Evolutionary conservation across 2,888 invertebrate species (phyloP).

Genomic region (Brachypalpus laphriformis): DNA sequence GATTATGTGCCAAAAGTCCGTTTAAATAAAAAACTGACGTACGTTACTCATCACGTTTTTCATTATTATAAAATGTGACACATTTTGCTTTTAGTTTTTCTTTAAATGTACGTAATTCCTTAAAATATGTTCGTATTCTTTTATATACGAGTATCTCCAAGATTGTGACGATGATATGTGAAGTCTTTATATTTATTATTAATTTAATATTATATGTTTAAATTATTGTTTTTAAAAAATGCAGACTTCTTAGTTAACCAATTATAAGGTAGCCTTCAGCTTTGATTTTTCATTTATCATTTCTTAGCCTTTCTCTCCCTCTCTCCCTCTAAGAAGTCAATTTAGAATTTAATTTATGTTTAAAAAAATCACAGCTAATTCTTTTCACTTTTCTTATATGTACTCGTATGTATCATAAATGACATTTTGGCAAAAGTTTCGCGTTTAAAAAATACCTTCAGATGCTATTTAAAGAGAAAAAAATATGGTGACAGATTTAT

Average conservation of each 20-base stretch:
- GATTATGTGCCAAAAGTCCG: neutral
- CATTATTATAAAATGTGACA: neutral
- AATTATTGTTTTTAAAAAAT: neutral
- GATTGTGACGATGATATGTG: too few relatives aligned
- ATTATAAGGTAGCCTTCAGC: too few relatives aligned
- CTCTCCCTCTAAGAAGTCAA: neutral
- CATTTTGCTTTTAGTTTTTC: neutral
- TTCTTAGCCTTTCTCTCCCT: too few relatives aligned
- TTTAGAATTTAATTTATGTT: constrained; percentile 11
- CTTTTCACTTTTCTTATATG: neutral
- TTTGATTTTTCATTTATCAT: too few relatives aligned
- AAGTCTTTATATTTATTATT: too few relatives aligned
- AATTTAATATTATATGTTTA: too few relatives aligned
- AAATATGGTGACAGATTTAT: constrained; percentile 12
- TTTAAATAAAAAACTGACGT: neutral
- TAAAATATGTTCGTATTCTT: too few relatives aligned
- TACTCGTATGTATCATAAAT: neutral
- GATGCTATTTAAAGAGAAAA: neutral
- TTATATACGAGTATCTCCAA: too few relatives aligned
- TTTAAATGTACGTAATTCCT: neutral
- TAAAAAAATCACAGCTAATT: constrained; percentile 1
- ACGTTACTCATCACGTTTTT: constrained; percentile 8
- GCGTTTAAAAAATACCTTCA: neutral
- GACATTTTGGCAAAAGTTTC: constrained; percentile 3
- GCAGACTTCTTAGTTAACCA: neutral